Base-by-base conservation (phyloP, 2,797 vertebrate species). In the Arrhamphus sclerolepis region DNA sequence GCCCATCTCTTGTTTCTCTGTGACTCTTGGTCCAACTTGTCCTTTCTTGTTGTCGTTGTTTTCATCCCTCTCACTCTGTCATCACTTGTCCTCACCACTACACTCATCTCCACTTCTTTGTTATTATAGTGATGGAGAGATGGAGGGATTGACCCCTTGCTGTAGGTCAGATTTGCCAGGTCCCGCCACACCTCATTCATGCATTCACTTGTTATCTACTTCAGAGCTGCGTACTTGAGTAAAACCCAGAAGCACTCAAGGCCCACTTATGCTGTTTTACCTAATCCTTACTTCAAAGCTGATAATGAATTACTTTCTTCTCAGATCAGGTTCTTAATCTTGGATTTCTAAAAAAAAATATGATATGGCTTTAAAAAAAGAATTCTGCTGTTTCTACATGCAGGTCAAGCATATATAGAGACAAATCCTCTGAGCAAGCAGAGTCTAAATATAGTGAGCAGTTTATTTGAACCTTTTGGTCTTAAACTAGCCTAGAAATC, bases 1-100 rank as follows among this genome's bases (percentile, higher is more conserved):
- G 59, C 54, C 41, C 63, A 17, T 79, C 81, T 84, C 78, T 44
- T 39, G 1, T 87, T 81, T 81, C 83, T 13, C 56, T 69, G 62
- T 24, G 29, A 66, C 67, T 75, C 71, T 46, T 49, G 49, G 18
- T 75, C 75, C 52, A 34, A 78, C 87, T 63, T 89, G 89, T 84
- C 87, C 72, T 83, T 65, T 87, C 87, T 87, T 89, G 88, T 87
- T 56, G 76, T 86, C 78, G 72, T 75, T 26, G 51, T 80, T 77
- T 39, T 42, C 61, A 79, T 86, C 65, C 50, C 31, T 87, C 88
- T 89, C 60, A 55, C 64, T 77, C 83, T 86, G 84, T 89, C 89
- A 80, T 80, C 85, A 8, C 83, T 68, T 54, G 28, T 73, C 75
- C 39, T 22, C 44, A 1, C 55, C 26, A 14, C 69, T 75, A 65